phyloP scores from a whole-genome alignment of 1,140 invertebrate species.

The Schlechtendalia chinensis region DNA sequence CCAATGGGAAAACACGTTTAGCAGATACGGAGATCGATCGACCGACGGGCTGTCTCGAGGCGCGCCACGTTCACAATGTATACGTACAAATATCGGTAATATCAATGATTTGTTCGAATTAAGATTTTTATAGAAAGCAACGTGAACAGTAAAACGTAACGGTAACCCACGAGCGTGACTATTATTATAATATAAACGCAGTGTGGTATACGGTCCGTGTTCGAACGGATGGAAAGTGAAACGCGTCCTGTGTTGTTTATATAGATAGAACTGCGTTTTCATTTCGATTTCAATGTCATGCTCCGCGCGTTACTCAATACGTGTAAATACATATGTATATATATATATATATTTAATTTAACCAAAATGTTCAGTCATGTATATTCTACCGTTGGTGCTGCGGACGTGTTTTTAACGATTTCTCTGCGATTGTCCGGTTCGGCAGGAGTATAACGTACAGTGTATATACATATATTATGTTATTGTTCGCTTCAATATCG shows the following conservation, averaged over 20 bases:
- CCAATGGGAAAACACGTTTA: not conserved
- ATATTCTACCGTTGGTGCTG: slow-evolving; percentile 27
- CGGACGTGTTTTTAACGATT: slow-evolving; percentile 24
- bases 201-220: slow-evolving; percentile 1
- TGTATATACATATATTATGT: not conserved
- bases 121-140: slow-evolving; percentile 16
- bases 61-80: not conserved
- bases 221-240: slow-evolving; percentile 39
- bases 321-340: no score
- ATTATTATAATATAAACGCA: not conserved
- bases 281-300: slow-evolving; percentile 47
- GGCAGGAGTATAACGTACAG: not conserved
- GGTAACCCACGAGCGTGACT: not conserved
- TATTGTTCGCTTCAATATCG: slow-evolving; percentile 12
- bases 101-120: slow-evolving; percentile 14
- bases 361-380: slow-evolving; percentile 33
- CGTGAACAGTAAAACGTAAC: not conserved
- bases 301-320: slow-evolving; percentile 31
- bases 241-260: slow-evolving; percentile 5
- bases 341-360: not conserved
- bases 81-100: no score
- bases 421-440: slow-evolving; percentile 19
- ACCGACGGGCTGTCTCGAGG: not conserved
- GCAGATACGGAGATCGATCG: not conserved
- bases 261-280: slow-evolving; percentile 2